Percentiles rank a stretch among this genome's conserved stretches.
Conservation (phyloP, 1,140 invertebrate genomes). For the Rhyzopertha dominica region DNA sequence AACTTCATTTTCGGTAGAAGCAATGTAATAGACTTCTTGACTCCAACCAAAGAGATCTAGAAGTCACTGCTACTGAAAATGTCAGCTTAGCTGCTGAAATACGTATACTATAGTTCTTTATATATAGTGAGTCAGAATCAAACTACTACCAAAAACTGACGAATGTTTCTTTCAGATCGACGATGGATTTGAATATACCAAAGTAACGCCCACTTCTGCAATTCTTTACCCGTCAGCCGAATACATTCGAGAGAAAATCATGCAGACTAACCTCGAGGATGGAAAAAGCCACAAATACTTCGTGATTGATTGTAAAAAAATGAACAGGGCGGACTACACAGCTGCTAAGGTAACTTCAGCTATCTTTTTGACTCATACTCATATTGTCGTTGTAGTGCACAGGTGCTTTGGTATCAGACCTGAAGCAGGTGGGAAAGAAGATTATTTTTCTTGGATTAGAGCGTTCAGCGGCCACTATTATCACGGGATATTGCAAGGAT, state of each 20-base stretch:
- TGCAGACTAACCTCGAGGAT: conserved; percentile 45
- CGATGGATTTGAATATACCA: conserved; percentile 45
- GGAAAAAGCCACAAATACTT: conserved; percentile 33
- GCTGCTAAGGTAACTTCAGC: conserved; percentile 50
- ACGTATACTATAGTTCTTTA: too few relatives aligned
- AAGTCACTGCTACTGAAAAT: too few relatives aligned
- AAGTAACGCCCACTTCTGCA: conserved; percentile 53
- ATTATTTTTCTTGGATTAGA: conserved; percentile 20
- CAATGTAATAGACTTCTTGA: too few relatives aligned
- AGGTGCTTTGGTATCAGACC: conserved; percentile 24
- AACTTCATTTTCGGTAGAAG: too few relatives aligned
- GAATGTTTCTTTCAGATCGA: conserved; percentile 47
- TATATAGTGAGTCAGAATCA: too few relatives aligned
- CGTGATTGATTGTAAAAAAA: conserved; percentile 53
- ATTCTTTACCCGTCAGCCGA: conserved; percentile 60
- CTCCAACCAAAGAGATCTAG: too few relatives aligned
- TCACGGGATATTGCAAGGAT: conserved; percentile 9
- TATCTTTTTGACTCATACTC: conserved; percentile 8
- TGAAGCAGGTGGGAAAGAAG: conserved; percentile 23
- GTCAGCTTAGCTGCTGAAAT: too few relatives aligned
- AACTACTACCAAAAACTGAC: too few relatives aligned
- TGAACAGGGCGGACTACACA: conserved; percentile 54
- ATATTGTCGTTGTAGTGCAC: conserved; percentile 28
- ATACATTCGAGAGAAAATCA: conserved; percentile 53
- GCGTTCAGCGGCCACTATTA: conserved; percentile 11